Evolutionary conservation across 2,888 invertebrate species (phyloP).

Genomic region (Pediacus dermestoides): DNA sequence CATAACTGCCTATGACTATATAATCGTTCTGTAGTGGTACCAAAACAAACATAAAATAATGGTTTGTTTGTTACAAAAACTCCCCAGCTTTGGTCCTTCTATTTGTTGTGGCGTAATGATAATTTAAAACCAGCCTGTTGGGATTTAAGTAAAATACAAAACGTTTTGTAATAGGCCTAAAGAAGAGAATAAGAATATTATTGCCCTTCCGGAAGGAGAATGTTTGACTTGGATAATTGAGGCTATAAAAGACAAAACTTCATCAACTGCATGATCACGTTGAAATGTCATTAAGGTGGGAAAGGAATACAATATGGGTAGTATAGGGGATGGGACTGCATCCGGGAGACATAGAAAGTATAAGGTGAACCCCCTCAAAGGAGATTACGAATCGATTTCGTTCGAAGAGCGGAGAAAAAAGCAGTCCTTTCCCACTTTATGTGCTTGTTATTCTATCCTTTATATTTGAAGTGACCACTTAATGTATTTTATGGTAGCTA

Average conservation of each 20-base stretch:
- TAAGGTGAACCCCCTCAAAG: conserved; percentile 41
- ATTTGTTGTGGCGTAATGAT: too few species aligned
- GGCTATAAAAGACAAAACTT: conserved; percentile 20
- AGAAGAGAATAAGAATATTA: too few species aligned
- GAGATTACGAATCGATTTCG: conserved; percentile 47
- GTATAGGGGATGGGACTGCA: conserved; percentile 25
- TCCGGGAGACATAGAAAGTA: conserved; percentile 28
- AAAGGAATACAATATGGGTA: conserved; percentile 30
- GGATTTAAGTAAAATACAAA: too few species aligned
- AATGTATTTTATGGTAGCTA: conserved; percentile 45
- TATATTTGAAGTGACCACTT: conserved; percentile 48
- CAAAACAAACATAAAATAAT: too few species aligned
- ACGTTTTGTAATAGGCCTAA: too few species aligned
- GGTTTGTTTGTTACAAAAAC: too few species aligned
- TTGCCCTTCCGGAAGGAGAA: too few species aligned
- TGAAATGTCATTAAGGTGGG: conserved; percentile 28
- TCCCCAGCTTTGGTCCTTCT: too few species aligned
- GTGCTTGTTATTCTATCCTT: conserved; percentile 48
- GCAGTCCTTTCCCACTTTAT: conserved; percentile 40
- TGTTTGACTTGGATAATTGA: too few species aligned
- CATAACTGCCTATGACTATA: too few species aligned
- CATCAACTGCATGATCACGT: conserved; percentile 24
- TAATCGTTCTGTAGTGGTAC: too few species aligned
- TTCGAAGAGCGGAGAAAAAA: conserved; percentile 36
- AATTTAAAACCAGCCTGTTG: too few species aligned